These are phyloP conservation scores for Lymantria dispar DNA, from an alignment of 2,888 invertebrate species.

Conservation along the genomic window DNA sequence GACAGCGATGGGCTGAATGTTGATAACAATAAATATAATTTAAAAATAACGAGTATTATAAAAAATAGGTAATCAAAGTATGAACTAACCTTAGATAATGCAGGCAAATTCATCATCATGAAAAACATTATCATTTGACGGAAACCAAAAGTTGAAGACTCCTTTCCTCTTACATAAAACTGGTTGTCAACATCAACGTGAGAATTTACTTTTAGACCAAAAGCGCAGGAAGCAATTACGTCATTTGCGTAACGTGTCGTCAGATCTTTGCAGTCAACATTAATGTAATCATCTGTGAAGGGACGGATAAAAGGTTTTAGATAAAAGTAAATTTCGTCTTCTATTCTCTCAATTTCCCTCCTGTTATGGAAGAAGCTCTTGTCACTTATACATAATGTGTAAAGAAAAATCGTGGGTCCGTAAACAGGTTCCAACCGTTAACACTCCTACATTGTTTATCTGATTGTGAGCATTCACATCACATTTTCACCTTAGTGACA, in stretches of 20 bases:
- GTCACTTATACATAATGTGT: too few relatives aligned
- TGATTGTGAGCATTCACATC: too few relatives aligned
- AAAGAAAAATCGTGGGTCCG: too few relatives aligned
- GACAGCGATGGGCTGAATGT: not conserved
- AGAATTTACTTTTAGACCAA: too few relatives aligned
- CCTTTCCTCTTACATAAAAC: constrained; percentile 78
- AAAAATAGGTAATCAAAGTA: not conserved
- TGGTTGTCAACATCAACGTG: constrained; percentile 74
- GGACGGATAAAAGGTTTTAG: too few relatives aligned
- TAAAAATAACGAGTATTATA: not conserved
- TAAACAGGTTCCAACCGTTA: too few relatives aligned
- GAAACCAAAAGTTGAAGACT: constrained; percentile 55
- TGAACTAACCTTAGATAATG: constrained; percentile 33
- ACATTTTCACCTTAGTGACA: too few relatives aligned
- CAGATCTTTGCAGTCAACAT: constrained; percentile 65
- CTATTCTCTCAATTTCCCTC: too few relatives aligned
- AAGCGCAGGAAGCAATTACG: constrained; percentile 78
- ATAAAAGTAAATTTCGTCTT: too few relatives aligned
- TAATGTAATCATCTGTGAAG: constrained; percentile 34
- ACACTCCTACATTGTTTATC: too few relatives aligned
- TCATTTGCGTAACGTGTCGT: constrained; percentile 75
- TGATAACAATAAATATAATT: not conserved
- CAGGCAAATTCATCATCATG: constrained; percentile 29
- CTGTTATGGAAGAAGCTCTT: too few relatives aligned
- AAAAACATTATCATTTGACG: constrained; percentile 34